Evolutionary conservation across 2,888 invertebrate genomes (phyloP), one percentile per base, ranked within the genome.

Genomic region (Nephrotoma guestfalica): DNA sequence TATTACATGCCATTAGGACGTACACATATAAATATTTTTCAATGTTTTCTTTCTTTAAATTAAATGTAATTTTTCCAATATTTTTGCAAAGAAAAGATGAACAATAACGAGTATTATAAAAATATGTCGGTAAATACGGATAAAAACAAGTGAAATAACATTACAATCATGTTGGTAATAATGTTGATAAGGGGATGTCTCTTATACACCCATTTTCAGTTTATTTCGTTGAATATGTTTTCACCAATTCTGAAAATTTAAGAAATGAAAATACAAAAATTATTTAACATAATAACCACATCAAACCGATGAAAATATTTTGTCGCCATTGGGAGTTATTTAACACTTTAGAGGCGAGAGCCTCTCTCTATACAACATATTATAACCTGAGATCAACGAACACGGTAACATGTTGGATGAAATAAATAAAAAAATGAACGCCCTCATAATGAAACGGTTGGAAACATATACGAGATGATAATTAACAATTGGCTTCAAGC

Each of bases 271-370:
- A 40, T n/a, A 40, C n/a, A 15, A 71, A 15, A 40, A 83, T 41
- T 13, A 18, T 11, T n/a, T 41, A 71, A 71, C n/a, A 51, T 15
- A 51, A 71, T 30, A 71, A 71, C 71, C 71, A 30, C 71, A 71
- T 30, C 71, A 71, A 30, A 71, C 71, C 30, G 30, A 41, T 40
- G 71, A 71, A 41, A 41, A 7, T 41, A 84, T 15, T 41, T 15
- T 84, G 84, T 84, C 84, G 84, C 84, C 84, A 84, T 15, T 41
- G 84, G 84, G 84, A 84, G n/a, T 84, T 84, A 41, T 15, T 84
- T 84, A 71, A 71, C 71, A 71, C 71, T 30, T 71, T 9, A 71
- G 71, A 71, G 71, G 30, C 71, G 30, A 11, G 71, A 30, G 30
- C 30, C 71, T 71, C 71, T 30, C 7, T 71, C 9, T 18, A 30